Conservation (phyloP, 2,113 vertebrate genomes). For the Tauraco erythrolophus region DNA sequence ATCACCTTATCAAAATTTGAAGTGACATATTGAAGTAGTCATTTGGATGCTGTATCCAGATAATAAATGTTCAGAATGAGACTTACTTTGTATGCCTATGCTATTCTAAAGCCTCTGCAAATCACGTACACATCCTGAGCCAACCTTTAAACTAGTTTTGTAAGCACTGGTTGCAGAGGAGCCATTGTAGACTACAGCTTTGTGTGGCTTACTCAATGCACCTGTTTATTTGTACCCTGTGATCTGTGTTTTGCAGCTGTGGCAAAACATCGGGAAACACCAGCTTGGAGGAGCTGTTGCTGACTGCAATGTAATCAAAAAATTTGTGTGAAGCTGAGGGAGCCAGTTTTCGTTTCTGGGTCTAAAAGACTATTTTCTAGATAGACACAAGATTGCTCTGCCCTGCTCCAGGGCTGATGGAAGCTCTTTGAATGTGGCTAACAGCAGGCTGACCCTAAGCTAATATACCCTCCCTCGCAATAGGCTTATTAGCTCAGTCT, state of each 20-base stretch:
- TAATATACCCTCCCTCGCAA: not conserved
- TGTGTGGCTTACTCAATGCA: not conserved
- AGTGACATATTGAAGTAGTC: not conserved
- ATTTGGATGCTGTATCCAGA: conserved; percentile 31
- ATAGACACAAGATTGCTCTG: not conserved
- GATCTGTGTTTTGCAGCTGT: not conserved
- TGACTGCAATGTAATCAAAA: not conserved
- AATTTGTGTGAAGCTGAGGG: not conserved
- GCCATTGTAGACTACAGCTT: not conserved
- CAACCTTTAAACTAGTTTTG: not conserved
- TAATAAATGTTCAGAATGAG: not conserved
- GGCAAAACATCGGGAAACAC: not conserved
- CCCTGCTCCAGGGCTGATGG: not conserved
- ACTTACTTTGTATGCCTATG: not conserved
- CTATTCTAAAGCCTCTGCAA: not conserved
- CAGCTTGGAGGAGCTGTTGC: not conserved
- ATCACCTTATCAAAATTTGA: not conserved
- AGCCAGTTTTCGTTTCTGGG: not conserved
- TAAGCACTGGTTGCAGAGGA: not conserved
- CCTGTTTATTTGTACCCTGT: not conserved
- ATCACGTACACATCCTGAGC: not conserved
- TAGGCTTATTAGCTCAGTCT: not conserved
- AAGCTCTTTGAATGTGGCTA: not conserved
- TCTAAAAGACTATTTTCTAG: not conserved
- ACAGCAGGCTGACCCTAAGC: not conserved